Conservation (phyloP, 2,888 invertebrate genomes). For the Drosophila maculinotata region DNA sequence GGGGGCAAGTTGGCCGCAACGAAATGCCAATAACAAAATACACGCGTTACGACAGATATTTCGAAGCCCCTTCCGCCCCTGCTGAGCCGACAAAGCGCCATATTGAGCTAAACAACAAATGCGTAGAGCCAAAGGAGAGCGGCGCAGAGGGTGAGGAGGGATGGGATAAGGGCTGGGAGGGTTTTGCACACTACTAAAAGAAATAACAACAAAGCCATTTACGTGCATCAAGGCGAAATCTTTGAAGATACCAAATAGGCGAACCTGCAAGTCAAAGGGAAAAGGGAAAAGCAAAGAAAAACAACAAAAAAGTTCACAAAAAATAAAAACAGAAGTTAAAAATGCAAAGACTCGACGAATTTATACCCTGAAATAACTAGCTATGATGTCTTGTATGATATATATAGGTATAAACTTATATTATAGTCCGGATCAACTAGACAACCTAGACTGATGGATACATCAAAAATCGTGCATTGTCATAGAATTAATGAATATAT, state of each 20-base stretch:
- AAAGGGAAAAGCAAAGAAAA: constrained; percentile 27
- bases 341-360: neutral
- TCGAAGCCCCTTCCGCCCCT: constrained; percentile 5
- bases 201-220: constrained; percentile 57
- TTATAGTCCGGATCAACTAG: no score
- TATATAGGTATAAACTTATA: no score
- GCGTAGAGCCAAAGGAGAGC: no score
- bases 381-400: no score
- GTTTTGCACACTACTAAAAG: constrained; percentile 27
- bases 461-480: no score
- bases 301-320: constrained; percentile 2
- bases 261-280: constrained; percentile 40
- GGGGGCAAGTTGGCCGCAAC: constrained; percentile 29
- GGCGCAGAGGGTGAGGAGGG: neutral
- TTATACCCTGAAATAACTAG: constrained; percentile 5
- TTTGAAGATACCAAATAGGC: constrained; percentile 56
- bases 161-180: neutral
- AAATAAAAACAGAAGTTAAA: no score
- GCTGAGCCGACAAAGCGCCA: constrained; percentile 7
- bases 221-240: constrained; percentile 52
- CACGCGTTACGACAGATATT: constrained; percentile 46
- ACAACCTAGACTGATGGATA: no score
- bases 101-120: constrained; percentile 34
- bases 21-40: constrained; percentile 63
- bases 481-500: no score